These are phyloP conservation scores for Agrilus cyanescens DNA, from an alignment of 2,888 invertebrate genomes.

Conservation along the genomic window DNA sequence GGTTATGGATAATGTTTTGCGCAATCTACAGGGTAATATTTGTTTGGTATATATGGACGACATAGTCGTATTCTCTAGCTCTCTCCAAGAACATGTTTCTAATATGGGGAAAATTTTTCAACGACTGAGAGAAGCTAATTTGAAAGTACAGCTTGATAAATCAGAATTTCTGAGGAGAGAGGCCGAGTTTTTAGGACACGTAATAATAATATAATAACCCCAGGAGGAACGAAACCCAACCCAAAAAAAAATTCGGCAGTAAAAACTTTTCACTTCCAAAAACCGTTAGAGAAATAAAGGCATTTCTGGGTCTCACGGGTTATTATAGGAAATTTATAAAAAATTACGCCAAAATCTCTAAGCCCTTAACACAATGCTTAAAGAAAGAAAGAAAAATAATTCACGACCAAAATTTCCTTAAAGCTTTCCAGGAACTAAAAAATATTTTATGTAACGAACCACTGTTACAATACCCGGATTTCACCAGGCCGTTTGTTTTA, in stretches of 20 bases:
- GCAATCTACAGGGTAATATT: slow-evolving; percentile 11
- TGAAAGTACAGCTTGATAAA: slow-evolving; percentile 16
- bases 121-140: slow-evolving; percentile 9
- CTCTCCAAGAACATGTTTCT: slow-evolving; percentile 12
- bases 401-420: too few species aligned
- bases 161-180: slow-evolving; percentile 4
- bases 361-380: slow-evolving; percentile 6
- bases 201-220: too few species aligned
- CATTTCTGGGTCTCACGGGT: slow-evolving; percentile 5
- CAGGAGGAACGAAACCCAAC: slow-evolving; percentile 13
- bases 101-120: slow-evolving; percentile 13
- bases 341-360: slow-evolving; percentile 4
- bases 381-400: too few species aligned
- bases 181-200: slow-evolving; percentile 4
- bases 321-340: slow-evolving; percentile 6
- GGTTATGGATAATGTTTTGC: slow-evolving; percentile 16
- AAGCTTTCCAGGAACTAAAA: too few species aligned
- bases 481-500: too few species aligned
- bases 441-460: too few species aligned
- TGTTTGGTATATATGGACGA: slow-evolving; percentile 19
- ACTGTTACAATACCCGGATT: too few species aligned
- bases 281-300: slow-evolving; percentile 6
- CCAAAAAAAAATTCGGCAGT: slow-evolving; percentile 3
- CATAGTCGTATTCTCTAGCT: slow-evolving; percentile 14
- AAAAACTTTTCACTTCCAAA: slow-evolving; percentile 4